Evolutionary conservation across 2,113 vertebrate genomes (phyloP).

Genomic region (Aegypius monachus): DNA sequence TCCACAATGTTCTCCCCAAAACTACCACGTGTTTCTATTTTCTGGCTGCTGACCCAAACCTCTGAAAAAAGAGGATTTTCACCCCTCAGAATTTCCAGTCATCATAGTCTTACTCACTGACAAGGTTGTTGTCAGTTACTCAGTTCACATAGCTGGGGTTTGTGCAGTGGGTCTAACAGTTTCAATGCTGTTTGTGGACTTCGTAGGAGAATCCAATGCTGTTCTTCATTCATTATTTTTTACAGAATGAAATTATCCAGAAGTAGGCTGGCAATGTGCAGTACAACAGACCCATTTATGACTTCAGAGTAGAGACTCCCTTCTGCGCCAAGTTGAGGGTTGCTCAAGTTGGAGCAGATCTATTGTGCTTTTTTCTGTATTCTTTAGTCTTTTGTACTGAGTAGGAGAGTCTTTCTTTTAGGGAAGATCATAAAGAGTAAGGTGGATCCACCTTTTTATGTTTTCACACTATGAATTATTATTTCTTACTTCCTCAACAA

Average conservation of each 20-base stretch:
- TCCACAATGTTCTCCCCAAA: not conserved
- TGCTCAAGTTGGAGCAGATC: not conserved
- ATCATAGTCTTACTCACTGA: not conserved
- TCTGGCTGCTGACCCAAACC: not conserved
- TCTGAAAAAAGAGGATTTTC: not conserved
- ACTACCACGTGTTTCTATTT: not conserved
- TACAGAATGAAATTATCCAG: not conserved
- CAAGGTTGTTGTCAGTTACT: not conserved
- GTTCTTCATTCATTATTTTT: not conserved
- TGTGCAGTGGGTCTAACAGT: not conserved
- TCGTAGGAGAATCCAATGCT: not conserved
- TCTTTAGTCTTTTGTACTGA: not conserved
- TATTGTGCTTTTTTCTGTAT: not conserved
- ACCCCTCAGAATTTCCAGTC: not conserved
- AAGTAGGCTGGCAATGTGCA: not conserved
- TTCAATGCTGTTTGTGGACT: not conserved
- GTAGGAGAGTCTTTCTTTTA: not conserved
- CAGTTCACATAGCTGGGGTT: not conserved
- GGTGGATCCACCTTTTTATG: not conserved
- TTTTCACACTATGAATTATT: not conserved
- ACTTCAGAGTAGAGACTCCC: not conserved
- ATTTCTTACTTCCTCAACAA: not conserved
- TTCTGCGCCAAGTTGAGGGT: not conserved
- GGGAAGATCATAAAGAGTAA: not conserved
- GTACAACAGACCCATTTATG: not conserved